phyloP scores from a whole-genome alignment of 2,113 vertebrate species.

The Xenus cinereus region DNA sequence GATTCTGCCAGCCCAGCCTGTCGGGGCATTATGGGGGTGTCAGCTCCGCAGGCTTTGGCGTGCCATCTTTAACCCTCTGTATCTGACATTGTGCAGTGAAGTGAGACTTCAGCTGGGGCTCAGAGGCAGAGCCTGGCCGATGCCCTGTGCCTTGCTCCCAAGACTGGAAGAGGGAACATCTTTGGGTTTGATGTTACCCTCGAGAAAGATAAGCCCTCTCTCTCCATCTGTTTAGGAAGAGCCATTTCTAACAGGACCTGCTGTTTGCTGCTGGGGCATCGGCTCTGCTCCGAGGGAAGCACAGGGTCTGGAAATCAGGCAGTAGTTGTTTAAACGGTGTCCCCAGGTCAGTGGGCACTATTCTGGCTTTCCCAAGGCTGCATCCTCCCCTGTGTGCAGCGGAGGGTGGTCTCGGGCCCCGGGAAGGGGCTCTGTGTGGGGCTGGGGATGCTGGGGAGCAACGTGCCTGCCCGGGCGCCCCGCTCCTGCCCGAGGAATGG shows the following conservation, averaged over 20 bases:
- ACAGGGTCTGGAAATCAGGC: neutral
- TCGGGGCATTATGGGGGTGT: neutral
- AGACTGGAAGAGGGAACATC: neutral
- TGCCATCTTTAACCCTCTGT: neutral
- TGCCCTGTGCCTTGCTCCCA: neutral
- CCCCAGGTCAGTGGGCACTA: neutral
- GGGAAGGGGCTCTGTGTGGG: neutral
- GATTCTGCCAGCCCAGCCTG: neutral
- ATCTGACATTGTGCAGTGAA: neutral
- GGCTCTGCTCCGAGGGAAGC: neutral
- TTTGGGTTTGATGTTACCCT: neutral
- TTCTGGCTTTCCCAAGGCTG: neutral
- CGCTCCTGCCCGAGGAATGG: fast-evolving
- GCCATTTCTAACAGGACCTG: neutral
- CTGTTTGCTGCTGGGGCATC: neutral
- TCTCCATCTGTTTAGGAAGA: neutral
- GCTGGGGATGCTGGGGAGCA: neutral
- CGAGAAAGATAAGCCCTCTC: neutral
- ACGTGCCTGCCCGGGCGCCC: fast-evolving
- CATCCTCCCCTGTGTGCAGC: neutral
- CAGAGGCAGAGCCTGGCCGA: neutral
- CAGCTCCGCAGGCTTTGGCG: neutral
- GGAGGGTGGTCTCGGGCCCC: neutral
- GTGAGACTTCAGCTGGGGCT: neutral
- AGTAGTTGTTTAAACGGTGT: neutral